Base-by-base conservation (phyloP, 2,888 invertebrate genomes). In the Lordiphosa fenestrarum region DNA sequence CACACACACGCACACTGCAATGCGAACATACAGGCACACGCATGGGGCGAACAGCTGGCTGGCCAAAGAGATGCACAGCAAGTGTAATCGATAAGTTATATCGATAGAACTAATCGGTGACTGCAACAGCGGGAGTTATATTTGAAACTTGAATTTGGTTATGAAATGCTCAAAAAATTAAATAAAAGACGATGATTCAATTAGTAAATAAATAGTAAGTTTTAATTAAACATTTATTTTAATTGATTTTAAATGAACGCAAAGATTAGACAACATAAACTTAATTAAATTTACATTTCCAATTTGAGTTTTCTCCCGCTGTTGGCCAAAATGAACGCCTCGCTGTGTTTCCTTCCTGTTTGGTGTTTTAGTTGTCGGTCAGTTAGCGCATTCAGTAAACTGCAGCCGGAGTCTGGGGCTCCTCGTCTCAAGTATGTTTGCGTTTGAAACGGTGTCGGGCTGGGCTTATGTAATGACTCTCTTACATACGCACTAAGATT, bases 21-120 rank as follows among this genome's bases (percentile, higher is more conserved):
- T 19, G 19, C 19, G 19, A 19, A 19, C 19, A 19, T 19, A 19
- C 19, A 57, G 46, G 64, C 58, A 69, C 58, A 66, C 62, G 66
- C 48, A 44, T 41, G 37, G 38, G 30, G 21, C 51, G 41, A 80
- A 80, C 74, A 75, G 74, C 74, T 75, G 74, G 54, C 49, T 50
- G 48, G 50, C 48, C 23, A 30, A 3, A 30, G 30, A 30, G 10
- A 30, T n/a, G n/a, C 40, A 6, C n/a, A 41, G n/a, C 21, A 41
- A 9, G 9, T 30, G 30, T 3, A 3, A 30, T 30, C 25, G 50
- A 15, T 40, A 50, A 30, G 1, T 1, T n/a, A 12, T 12, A 30
- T 42, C 42, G 21, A 30, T 30, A 7, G 5, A 50, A 4, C 4
- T 10, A 9, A 30, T 30, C 30, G 9, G 9, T 25, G 25, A 25